A percentile compares a stretch with the other conserved stretches of the same genome.
These are phyloP conservation scores for Salvator merianae DNA, from an alignment of 2,113 vertebrate genomes.

Conservation along the genomic window DNA sequence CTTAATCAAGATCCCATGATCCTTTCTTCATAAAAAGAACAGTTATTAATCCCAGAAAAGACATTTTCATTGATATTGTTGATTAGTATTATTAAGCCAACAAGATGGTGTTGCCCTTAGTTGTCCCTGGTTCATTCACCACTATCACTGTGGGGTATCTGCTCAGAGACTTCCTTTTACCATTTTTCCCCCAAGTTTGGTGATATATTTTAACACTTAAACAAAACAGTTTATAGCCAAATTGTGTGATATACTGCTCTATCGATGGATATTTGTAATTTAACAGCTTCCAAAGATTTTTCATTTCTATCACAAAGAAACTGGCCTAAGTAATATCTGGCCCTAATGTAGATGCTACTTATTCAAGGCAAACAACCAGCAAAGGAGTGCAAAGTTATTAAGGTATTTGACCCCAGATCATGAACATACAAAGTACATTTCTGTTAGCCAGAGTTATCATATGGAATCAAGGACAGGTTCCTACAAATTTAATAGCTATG, in stretches of 20 bases:
- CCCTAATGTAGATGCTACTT: no score
- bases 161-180: not conserved
- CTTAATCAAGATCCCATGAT: not conserved
- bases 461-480: no score
- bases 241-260: not conserved
- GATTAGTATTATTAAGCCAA: not conserved
- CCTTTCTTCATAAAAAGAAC: not conserved
- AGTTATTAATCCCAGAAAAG: not conserved
- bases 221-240: not conserved
- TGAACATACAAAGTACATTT: not conserved
- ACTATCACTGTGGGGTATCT: not conserved
- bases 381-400: no score
- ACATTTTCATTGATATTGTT: not conserved
- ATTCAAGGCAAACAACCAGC: no score
- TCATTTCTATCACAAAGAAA: no score
- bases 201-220: not conserved
- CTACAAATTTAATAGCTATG: no score
- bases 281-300: no score
- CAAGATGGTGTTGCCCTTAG: not conserved
- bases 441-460: no score
- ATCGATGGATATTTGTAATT: no score
- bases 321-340: no score
- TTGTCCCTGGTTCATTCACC: not conserved
- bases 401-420: not conserved
- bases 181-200: not conserved